Percentiles rank a stretch among this genome's conserved stretches.
Conservation (phyloP, 2,797 vertebrate genomes). For the Helicolenus hilgendorfi region DNA sequence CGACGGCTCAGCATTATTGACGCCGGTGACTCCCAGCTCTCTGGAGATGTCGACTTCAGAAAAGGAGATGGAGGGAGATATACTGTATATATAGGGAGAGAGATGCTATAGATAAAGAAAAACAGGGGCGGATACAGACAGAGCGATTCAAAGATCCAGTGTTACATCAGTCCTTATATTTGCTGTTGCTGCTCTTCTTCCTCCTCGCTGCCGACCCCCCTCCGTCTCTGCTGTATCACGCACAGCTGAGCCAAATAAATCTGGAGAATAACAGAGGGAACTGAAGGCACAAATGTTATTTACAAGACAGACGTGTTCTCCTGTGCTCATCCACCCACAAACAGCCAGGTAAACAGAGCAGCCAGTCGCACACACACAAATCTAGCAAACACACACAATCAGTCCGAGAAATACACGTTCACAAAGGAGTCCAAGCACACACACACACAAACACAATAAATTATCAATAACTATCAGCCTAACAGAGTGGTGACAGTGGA, state of each 20-base stretch:
- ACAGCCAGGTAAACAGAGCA: slow-evolving; percentile 34
- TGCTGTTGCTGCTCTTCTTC: background rate
- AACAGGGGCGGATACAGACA: slow-evolving; percentile 6
- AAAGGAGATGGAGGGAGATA: slow-evolving; percentile 15
- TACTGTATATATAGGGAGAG: background rate
- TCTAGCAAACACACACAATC: background rate
- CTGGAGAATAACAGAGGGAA: slow-evolving; percentile 26
- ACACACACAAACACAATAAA: slow-evolving; percentile 7
- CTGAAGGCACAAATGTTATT: slow-evolving; percentile 45
- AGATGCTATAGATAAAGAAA: slow-evolving; percentile 11
- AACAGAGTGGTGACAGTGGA: slow-evolving; percentile 27
- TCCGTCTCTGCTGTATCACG: background rate
- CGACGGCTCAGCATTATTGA: slow-evolving; percentile 64
- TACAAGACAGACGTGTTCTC: slow-evolving; percentile 51
- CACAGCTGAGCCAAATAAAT: slow-evolving; percentile 46
- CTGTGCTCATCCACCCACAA: background rate
- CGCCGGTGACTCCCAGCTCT: slow-evolving; percentile 35
- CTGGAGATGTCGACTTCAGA: slow-evolving; percentile 25
- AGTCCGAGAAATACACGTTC: background rate
- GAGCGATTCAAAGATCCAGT: slow-evolving; percentile 18
- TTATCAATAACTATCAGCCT: slow-evolving; percentile 36
- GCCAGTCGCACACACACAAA: background rate
- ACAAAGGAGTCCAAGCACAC: background rate
- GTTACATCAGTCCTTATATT: slow-evolving; percentile 35
- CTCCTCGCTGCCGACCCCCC: background rate